These are phyloP conservation scores for Drosophila nigrodunni DNA, from an alignment of 1,140 invertebrate species.

Conservation along the genomic window DNA sequence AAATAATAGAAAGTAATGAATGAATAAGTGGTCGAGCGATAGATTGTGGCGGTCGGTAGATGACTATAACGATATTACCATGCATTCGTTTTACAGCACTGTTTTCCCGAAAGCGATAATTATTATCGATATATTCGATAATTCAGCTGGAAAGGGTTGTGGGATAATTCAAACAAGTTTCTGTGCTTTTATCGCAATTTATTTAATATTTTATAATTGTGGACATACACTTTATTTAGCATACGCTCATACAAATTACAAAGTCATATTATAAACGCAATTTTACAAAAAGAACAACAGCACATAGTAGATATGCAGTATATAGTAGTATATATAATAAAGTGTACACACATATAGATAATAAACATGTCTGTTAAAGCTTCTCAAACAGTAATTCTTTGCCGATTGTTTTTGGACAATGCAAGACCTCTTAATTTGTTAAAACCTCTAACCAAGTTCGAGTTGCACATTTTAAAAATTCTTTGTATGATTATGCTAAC, in stretches of 20 bases:
- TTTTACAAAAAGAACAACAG: conserved; percentile 72
- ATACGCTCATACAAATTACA: conserved; percentile 60
- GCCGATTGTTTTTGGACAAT: conserved; percentile 24
- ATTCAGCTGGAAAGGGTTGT: neutral
- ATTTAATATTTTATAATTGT: conserved; percentile 31
- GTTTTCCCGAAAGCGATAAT: neutral
- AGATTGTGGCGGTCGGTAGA: conserved; percentile 31
- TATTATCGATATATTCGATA: neutral
- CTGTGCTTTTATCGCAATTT: conserved; percentile 2
- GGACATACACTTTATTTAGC: conserved; percentile 58
- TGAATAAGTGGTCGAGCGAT: conserved; percentile 49
- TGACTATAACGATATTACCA: neutral
- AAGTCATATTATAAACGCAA: conserved; percentile 69
- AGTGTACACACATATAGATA: conserved; percentile 7
- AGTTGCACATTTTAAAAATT: conserved; percentile 70
- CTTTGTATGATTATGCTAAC: conserved; percentile 73
- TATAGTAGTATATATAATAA: conserved; percentile 29
- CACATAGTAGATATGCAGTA: conserved; percentile 51
- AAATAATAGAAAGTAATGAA: conserved; percentile 75
- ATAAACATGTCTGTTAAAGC: conserved; percentile 31
- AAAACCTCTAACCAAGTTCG: conserved; percentile 71
- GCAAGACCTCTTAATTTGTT: conserved; percentile 55
- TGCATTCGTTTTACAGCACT: conserved; percentile 15
- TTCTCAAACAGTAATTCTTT: conserved; percentile 17
- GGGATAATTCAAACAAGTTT: neutral